Evolutionary conservation across 2,113 vertebrate genomes (phyloP).

Genomic region (Trogon melanurus): DNA sequence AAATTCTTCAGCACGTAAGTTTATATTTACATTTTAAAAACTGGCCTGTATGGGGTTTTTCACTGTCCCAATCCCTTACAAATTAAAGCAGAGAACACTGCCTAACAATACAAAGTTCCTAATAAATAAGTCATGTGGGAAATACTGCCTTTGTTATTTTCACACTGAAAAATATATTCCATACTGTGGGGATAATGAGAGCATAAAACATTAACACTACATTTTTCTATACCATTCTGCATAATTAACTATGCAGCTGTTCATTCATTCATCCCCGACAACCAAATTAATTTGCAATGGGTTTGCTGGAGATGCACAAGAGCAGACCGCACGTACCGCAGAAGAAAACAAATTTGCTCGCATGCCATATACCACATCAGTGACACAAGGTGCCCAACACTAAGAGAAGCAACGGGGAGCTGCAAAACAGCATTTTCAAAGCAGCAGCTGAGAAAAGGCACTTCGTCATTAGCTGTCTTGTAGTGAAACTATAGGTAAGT

Average conservation of each 20-base stretch:
- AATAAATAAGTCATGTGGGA: slow-evolving; percentile 46
- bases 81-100: not conserved
- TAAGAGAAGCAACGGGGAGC: not conserved
- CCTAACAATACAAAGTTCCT: not conserved
- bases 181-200: slow-evolving; percentile 28
- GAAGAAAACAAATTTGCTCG: not conserved
- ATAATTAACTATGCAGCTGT: slow-evolving; percentile 63
- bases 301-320: not conserved
- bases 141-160: slow-evolving; percentile 25
- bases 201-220: slow-evolving; percentile 56
- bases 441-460: not conserved
- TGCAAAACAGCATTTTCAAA: not conserved
- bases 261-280: slow-evolving; percentile 35
- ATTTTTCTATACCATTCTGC: slow-evolving; percentile 63
- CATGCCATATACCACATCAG: not conserved
- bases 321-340: not conserved
- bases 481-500: rapidly evolving
- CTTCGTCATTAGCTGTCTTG: not conserved
- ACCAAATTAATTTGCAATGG: slow-evolving; percentile 40
- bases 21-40: not conserved
- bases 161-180: slow-evolving; percentile 51
- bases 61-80: not conserved
- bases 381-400: not conserved
- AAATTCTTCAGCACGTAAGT: not conserved
- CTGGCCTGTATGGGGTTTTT: not conserved